Evolutionary conservation across 2,797 vertebrate species (phyloP).

Genomic region (Eptatretus atami): DNA sequence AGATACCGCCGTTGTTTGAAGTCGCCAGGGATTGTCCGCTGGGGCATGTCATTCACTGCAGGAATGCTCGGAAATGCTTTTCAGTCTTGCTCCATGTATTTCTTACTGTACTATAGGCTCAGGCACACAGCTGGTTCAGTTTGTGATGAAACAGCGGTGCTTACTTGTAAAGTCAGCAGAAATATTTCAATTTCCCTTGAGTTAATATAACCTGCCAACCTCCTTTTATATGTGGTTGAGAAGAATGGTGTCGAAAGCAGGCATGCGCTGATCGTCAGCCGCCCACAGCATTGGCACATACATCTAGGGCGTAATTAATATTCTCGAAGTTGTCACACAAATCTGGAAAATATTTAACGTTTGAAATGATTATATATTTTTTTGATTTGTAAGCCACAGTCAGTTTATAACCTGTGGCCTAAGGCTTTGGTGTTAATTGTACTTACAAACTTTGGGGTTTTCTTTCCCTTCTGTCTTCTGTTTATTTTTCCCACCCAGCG

Average conservation of each 20-base stretch:
- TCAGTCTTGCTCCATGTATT: neutral
- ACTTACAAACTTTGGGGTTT: constrained; percentile 27
- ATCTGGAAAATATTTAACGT: no score
- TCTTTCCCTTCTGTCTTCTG: constrained; percentile 14
- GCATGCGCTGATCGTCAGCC: neutral
- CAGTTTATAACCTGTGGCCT: no score
- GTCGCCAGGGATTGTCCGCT: neutral
- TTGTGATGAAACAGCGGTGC: neutral
- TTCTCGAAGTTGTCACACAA: neutral
- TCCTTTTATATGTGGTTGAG: constrained; percentile 1
- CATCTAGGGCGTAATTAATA: constrained; percentile 1
- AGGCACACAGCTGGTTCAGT: constrained; percentile 4
- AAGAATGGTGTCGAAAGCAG: neutral
- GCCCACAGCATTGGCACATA: no score
- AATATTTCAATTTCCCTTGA: constrained; percentile 4
- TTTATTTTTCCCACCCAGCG: constrained; percentile 39
- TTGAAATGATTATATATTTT: no score
- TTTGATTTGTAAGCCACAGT: no score
- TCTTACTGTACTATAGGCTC: neutral
- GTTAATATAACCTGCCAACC: constrained; percentile 4
- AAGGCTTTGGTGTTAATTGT: constrained; percentile 16
- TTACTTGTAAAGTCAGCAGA: constrained; percentile 4
- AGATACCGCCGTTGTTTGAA: neutral
- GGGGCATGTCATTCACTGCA: neutral
- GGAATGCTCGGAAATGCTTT: constrained; percentile 5